Base-by-base conservation (phyloP, 2,888 invertebrate genomes). In the Sicus ferrugineus region DNA sequence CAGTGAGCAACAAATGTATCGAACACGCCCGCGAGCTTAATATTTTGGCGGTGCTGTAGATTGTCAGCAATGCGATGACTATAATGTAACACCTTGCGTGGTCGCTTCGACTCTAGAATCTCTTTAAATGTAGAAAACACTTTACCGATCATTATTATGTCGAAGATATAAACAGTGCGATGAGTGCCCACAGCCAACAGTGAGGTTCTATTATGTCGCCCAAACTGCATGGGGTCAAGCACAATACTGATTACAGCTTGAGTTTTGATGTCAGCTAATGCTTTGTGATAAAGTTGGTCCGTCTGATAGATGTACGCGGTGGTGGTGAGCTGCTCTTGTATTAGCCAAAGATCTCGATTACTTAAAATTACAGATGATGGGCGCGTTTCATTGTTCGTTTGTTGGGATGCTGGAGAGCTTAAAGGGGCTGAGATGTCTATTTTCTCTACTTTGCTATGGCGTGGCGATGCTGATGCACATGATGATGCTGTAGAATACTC, bases 1-100 rank as follows among this genome's bases (percentile, higher is more conserved):
- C 78, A 75, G 63, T 80, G 76, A 0, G 79, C 79, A 14, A 79
- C 77, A 70, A 76, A 78, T 4, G 77, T 74, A 71, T 81, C 81
- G 68, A 81, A 81, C 26, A 81, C 64, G 14, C 77, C 77, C 2
- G 70, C 68, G 14, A 81, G 48, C 38, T 75, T 70, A 11, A 79
- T 56, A 42, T 72, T 64, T 11, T 79, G 77, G 3, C 75, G 75
- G 72, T 76, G 73, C 67, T 79, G 75, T 3, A 81, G 72, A 52
- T 78, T 77, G 72, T 81, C 81, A 4, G 74, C 70, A 26, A 77
- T 34, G 70, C 74, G 76, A 31, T 78, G 75, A 23, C 77, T 75
- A 59, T 77, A 76, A 63, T 77, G 78, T 6, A 79, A 65, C 6
- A 75, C 76, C 71, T 81, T 81, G 4, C 74, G 77, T 5, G 77